Evolutionary conservation across 64 coral and sea anemone genomes (phyloP), one percentile per base, ranked within the genome.

Genomic region (Trachythela sp.): DNA sequence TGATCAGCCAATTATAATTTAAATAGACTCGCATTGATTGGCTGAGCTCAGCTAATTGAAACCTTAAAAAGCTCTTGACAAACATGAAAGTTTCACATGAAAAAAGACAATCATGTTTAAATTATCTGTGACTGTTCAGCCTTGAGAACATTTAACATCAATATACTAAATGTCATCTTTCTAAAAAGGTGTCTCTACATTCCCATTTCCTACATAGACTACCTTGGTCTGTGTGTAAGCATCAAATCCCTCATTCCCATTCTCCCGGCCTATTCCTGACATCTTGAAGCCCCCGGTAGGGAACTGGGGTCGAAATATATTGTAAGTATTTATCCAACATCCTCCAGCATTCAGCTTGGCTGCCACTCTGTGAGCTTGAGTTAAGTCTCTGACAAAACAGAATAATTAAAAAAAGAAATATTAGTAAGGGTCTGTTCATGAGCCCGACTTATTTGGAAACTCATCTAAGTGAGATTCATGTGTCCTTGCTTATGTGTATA

Each of bases 211-310:
- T 18, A 99, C 93, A 50, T 94, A 99, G 84, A 99, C 93, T 36
- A 89, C 86, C 83, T 99, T 99, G 40, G 94, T 91, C 42, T 99
- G 96, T 36, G 96, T 99, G 49, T 99, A 99, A 43, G 92, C 60
- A 9, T 94, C 89, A 22, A 99, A 56, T 14, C 84, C 87, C 6
- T 87, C 96, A 24, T 89, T 85, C 0, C 96, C 92, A 9, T 92
- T 83, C 18, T 99, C 96, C 8, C 96, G 93, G 0, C 96, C 96
- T 5, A 99, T 91, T 0, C 96, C 96, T 20, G 96, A 99, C 93
- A 93, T 93, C 56, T 99, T 99, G 58, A 94, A 99, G 2, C 96
- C 96, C 18, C 96, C 96, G 39, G 92, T 92, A 18, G 96, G 96
- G 7, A 99, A 86, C 43, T 94, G 93, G 15, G 88, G 90, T 2